Conservation (phyloP, 2,113 vertebrate genomes). For the Burhinus oedicnemus region DNA sequence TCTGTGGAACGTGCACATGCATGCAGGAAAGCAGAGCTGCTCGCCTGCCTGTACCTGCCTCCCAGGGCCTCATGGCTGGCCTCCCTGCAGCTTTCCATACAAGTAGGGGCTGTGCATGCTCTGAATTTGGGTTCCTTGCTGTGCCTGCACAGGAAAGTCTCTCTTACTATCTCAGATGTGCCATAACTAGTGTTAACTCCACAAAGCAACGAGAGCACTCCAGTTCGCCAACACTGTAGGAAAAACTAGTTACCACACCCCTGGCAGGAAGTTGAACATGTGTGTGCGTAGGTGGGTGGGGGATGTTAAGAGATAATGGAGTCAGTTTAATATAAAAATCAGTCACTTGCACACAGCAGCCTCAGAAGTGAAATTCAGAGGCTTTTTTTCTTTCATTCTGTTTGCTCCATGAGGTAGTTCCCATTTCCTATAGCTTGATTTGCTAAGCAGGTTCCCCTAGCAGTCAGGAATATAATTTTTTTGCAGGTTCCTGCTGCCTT, state of each 20-base stretch:
- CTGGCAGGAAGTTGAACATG: neutral
- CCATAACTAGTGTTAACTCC: neutral
- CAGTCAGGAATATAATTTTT: neutral
- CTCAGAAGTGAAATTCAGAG: neutral
- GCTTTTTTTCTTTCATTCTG: neutral
- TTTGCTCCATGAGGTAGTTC: neutral
- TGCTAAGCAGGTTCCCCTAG: neutral
- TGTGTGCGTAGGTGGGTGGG: neutral
- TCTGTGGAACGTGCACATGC: rapidly evolving
- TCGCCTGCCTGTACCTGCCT: neutral
- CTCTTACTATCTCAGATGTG: neutral
- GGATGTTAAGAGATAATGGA: neutral
- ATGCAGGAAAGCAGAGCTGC: neutral
- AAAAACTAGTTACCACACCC: neutral
- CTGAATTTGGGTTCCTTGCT: neutral
- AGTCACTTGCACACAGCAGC: neutral
- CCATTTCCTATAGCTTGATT: neutral
- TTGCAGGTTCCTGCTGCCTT: neutral
- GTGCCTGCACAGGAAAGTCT: neutral
- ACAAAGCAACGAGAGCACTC: neutral
- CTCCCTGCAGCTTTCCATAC: neutral
- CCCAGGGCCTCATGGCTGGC: neutral
- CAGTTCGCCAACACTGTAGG: neutral
- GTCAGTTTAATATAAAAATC: neutral
- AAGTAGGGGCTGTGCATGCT: neutral